These are phyloP conservation scores for Anolis apletophallus DNA, from an alignment of 2,797 vertebrate genomes.

Conservation along the genomic window DNA sequence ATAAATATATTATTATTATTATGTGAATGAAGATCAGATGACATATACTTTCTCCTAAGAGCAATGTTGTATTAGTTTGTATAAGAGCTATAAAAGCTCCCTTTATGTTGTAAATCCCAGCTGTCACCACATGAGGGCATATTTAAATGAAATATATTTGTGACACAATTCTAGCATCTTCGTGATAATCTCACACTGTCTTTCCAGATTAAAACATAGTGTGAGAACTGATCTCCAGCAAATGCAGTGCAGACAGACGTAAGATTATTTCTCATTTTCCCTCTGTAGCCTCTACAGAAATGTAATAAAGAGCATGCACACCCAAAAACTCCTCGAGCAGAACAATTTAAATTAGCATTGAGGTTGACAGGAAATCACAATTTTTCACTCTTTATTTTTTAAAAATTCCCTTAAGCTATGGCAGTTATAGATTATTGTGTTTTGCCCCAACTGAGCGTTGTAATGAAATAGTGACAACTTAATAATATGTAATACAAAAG, in stretches of 20 bases:
- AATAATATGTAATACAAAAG: slow-evolving; percentile 40
- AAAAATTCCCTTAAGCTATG: not conserved
- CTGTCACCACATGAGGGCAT: not conserved
- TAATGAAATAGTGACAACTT: slow-evolving; percentile 37
- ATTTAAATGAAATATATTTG: slow-evolving; percentile 2
- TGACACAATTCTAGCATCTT: not conserved
- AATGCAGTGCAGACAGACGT: not conserved
- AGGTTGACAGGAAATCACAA: slow-evolving; percentile 21
- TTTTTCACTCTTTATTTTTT: not conserved
- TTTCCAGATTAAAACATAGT: slow-evolving; percentile 1
- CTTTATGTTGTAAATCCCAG: not conserved
- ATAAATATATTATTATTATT: no score
- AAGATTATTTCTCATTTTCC: slow-evolving; percentile 13
- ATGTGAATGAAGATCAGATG: not conserved
- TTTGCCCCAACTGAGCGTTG: slow-evolving; percentile 40
- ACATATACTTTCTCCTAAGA: not conserved
- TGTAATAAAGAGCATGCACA: not conserved
- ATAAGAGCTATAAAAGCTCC: not conserved
- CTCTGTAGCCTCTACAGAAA: slow-evolving; percentile 2
- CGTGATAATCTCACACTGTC: not conserved
- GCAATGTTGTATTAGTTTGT: not conserved
- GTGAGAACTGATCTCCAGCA: not conserved
- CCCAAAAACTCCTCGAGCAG: not conserved
- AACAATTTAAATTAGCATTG: slow-evolving; percentile 6
- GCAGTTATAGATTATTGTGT: not conserved